Evolutionary conservation across 2,113 vertebrate genomes (phyloP).

Genomic region (Syngnathus floridae): DNA sequence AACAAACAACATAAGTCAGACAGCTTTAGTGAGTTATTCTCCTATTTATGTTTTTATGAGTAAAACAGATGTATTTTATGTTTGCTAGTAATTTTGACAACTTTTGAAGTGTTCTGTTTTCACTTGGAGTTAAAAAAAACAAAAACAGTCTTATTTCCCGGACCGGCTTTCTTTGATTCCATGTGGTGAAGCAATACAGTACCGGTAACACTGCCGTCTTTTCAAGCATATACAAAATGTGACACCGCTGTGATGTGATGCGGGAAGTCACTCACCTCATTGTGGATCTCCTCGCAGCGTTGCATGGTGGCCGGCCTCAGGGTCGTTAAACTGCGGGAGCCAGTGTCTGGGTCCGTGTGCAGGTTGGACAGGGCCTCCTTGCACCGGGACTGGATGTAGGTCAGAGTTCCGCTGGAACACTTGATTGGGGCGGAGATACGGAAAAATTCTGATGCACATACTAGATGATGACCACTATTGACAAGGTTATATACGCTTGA

Average conservation of each 20-base stretch:
- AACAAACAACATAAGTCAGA: constrained; percentile 1
- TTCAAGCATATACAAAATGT: background rate
- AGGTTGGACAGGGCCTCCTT: constrained; percentile 82
- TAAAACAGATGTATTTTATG: constrained; percentile 15
- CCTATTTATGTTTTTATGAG: constrained; percentile 3
- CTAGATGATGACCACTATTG: background rate
- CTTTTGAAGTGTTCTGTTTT: constrained; percentile 3
- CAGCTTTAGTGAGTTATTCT: constrained; percentile 1
- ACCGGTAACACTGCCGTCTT: background rate
- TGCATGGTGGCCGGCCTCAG: constrained; percentile 75
- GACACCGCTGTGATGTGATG: background rate
- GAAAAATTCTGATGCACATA: constrained; percentile 8
- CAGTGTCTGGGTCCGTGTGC: constrained; percentile 59
- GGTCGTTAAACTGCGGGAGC: constrained; percentile 71
- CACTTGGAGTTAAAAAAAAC: background rate
- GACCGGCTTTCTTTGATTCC: background rate
- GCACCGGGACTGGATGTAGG: constrained; percentile 83
- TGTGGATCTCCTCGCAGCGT: constrained; percentile 89
- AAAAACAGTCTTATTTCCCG: background rate
- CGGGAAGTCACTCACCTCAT: constrained; percentile 75
- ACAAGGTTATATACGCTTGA: background rate
- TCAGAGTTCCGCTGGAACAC: constrained; percentile 86
- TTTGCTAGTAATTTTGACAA: constrained; percentile 2
- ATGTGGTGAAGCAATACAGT: background rate
- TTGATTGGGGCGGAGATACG: constrained; percentile 39